These are phyloP conservation scores for Emydura subglobosa DNA, from an alignment of 2,113 vertebrate genomes.

Conservation along the genomic window DNA sequence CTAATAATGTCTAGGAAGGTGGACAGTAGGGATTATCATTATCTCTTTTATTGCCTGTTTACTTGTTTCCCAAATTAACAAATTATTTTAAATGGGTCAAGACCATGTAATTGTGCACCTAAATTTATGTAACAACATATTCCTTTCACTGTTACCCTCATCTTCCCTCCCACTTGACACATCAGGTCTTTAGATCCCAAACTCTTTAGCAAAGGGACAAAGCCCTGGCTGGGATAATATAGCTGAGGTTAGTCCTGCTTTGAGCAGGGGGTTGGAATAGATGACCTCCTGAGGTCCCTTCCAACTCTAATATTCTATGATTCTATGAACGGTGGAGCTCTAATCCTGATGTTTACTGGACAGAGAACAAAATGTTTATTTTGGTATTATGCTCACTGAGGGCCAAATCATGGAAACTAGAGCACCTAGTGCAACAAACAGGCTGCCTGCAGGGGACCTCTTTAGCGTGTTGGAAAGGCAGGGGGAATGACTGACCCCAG, in stretches of 20 bases:
- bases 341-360: rapidly evolving
- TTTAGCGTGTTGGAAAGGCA: background rate
- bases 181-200: background rate
- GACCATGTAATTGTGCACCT: slow-evolving; percentile 8
- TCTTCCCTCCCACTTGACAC: background rate
- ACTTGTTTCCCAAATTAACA: slow-evolving; percentile 9
- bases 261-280: too few species aligned
- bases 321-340: background rate
- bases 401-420: background rate
- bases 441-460: background rate
- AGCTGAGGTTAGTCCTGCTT: too few species aligned
- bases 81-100: background rate
- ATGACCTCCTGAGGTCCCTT: too few species aligned
- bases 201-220: background rate
- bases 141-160: background rate
- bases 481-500: background rate
- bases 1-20: rapidly evolving
- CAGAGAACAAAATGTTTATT: background rate
- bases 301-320: too few species aligned
- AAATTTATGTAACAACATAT: background rate
- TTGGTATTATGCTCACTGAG: background rate
- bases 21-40: background rate
- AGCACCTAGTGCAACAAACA: background rate
- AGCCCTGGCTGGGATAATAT: too few species aligned
- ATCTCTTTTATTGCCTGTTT: background rate